phyloP scores from a whole-genome alignment of 1,140 invertebrate genomes.

The Alviniconcha marisindica region DNA sequence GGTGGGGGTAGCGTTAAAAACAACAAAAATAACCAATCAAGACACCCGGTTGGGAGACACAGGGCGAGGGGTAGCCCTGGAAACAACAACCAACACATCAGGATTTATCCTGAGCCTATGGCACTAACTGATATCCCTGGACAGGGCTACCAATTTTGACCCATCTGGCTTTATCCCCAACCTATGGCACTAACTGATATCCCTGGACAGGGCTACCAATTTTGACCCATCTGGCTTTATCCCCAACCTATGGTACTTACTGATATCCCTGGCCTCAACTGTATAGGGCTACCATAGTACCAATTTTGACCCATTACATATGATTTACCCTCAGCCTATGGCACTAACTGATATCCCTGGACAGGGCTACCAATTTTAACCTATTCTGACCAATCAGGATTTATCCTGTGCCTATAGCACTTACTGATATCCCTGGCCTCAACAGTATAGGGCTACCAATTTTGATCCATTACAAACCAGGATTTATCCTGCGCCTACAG shows the following conservation, averaged over 20 bases:
- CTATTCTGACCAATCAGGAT: no score
- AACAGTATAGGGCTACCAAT: no score
- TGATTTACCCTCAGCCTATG: not conserved
- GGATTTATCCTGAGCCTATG: not conserved
- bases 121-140: not conserved
- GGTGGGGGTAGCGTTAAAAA: not conserved
- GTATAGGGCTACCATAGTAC: no score
- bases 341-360: not conserved
- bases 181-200: not conserved
- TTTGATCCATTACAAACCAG: no score
- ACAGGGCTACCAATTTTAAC: no score
- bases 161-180: not conserved
- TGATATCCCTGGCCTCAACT: not conserved
- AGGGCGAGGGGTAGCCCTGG: not conserved
- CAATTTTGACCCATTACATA: no score
- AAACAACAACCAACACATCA: not conserved
- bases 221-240: no score
- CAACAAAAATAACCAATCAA: no score
- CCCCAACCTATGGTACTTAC: not conserved
- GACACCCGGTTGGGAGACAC: no score
- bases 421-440: not conserved
- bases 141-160: no score
- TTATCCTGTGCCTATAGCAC: not conserved
- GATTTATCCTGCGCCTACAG: not conserved
- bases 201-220: no score